phyloP scores from a whole-genome alignment of 2,888 invertebrate genomes.

The Pedicia rivosa region DNA sequence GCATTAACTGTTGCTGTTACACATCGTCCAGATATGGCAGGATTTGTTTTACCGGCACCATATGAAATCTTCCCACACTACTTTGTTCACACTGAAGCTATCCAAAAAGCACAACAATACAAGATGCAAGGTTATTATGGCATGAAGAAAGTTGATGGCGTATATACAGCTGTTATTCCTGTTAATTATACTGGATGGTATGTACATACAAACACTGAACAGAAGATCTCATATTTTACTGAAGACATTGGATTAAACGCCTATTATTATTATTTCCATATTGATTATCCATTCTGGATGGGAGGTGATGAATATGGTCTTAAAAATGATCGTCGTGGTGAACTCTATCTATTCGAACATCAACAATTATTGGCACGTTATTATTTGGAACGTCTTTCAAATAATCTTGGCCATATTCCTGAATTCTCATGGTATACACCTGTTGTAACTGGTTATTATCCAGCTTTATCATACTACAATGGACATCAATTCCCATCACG shows the following conservation, averaged over 20 bases:
- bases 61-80: slow-evolving; percentile 65
- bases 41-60: slow-evolving; percentile 49
- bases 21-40: slow-evolving; percentile 48
- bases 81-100: slow-evolving; percentile 55
- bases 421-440: slow-evolving; percentile 37
- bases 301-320: slow-evolving; percentile 33
- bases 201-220: slow-evolving; percentile 34
- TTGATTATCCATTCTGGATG: slow-evolving; percentile 46
- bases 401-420: slow-evolving; percentile 45
- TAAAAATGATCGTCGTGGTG: slow-evolving; percentile 42
- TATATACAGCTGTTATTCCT: slow-evolving; percentile 29
- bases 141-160: slow-evolving; percentile 27
- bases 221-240: slow-evolving; percentile 46
- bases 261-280: slow-evolving; percentile 47
- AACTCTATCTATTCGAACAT: slow-evolving; percentile 46
- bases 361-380: slow-evolving; percentile 53
- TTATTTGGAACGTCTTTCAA: slow-evolving; percentile 49
- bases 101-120: slow-evolving; percentile 47
- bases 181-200: slow-evolving; percentile 42
- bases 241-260: slow-evolving; percentile 53
- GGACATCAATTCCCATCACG: slow-evolving; percentile 52
- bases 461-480: slow-evolving; percentile 44
- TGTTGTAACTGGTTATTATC: slow-evolving; percentile 43
- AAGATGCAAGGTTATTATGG: slow-evolving; percentile 34
- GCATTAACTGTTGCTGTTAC: slow-evolving; percentile 49